phyloP scores from a whole-genome alignment of 2,888 invertebrate genomes.

The Zhengitettix transpicula region DNA sequence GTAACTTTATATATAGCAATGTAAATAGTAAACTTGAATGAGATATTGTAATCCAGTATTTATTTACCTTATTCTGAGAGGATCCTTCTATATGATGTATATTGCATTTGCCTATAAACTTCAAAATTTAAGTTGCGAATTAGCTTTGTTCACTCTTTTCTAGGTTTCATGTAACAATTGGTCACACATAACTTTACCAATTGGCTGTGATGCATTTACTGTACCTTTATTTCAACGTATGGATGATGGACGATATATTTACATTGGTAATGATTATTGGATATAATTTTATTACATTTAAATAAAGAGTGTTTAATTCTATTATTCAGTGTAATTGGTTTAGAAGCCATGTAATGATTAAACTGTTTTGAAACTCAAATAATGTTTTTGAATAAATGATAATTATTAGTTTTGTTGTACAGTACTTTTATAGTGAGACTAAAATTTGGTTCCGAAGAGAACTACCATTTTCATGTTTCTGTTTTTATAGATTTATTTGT shows the following conservation, averaged over 20 bases:
- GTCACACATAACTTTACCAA: conserved; percentile 45
- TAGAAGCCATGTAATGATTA: too few relatives aligned
- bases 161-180: conserved; percentile 52
- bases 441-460: too few relatives aligned
- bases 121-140: neutral
- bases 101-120: neutral
- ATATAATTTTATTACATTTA: too few relatives aligned
- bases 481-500: too few relatives aligned
- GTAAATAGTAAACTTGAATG: neutral
- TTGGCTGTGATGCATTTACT: conserved; percentile 59
- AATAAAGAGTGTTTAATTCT: too few relatives aligned
- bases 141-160: neutral
- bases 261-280: conserved; percentile 46
- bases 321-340: too few relatives aligned
- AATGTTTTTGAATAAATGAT: too few relatives aligned
- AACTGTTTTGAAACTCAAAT: too few relatives aligned
- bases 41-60: too few relatives aligned
- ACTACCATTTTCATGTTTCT: too few relatives aligned
- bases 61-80: neutral
- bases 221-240: conserved; percentile 63
- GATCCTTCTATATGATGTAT: neutral
- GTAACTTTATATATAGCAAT: neutral
- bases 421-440: too few relatives aligned
- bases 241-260: conserved; percentile 57
- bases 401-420: too few relatives aligned